Percentiles rank a stretch among this genome's conserved stretches.
phyloP scores from a whole-genome alignment of 2,888 invertebrate genomes.

The Cheilosia variabilis region DNA sequence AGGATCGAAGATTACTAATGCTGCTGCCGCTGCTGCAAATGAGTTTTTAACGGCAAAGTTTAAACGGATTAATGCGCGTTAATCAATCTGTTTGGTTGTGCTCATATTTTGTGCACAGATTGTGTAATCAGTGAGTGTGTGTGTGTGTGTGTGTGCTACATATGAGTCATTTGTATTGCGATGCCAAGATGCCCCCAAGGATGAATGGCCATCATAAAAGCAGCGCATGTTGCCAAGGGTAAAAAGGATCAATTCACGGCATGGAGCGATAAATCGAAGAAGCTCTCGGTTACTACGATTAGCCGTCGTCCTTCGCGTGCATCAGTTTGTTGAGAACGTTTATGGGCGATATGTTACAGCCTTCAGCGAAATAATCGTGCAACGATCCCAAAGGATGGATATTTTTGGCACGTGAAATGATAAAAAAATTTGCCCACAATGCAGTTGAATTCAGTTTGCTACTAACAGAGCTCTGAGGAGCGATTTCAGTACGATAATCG shows the following conservation, averaged over 20 bases:
- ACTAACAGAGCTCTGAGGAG: no score
- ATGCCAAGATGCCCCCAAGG: slow-evolving; percentile 10
- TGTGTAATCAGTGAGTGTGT: slow-evolving; percentile 17
- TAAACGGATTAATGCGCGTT: slow-evolving; percentile 49
- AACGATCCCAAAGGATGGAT: no score
- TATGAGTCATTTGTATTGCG: slow-evolving; percentile 33
- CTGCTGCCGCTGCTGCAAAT: slow-evolving; percentile 48
- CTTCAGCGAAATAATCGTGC: no score
- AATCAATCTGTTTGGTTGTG: slow-evolving; percentile 35
- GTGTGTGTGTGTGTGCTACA: neutral
- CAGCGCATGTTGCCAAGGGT: slow-evolving; percentile 24
- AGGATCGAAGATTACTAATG: slow-evolving; percentile 14
- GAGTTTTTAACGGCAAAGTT: slow-evolving; percentile 62
- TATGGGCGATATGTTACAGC: slow-evolving; percentile 12
- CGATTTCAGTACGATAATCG: no score
- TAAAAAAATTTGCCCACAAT: no score
- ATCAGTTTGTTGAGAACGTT: slow-evolving; percentile 2
- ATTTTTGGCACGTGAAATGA: no score
- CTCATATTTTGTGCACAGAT: slow-evolving; percentile 22
- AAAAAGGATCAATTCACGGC: slow-evolving; percentile 31
- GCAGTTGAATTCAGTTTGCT: no score
- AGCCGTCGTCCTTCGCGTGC: slow-evolving; percentile 9
- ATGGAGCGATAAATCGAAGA: slow-evolving; percentile 48
- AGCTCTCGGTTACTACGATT: slow-evolving; percentile 44
- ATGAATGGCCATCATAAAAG: slow-evolving; percentile 63